These are phyloP conservation scores for Andrena camellia DNA, from an alignment of 2,888 invertebrate species.

Conservation along the genomic window DNA sequence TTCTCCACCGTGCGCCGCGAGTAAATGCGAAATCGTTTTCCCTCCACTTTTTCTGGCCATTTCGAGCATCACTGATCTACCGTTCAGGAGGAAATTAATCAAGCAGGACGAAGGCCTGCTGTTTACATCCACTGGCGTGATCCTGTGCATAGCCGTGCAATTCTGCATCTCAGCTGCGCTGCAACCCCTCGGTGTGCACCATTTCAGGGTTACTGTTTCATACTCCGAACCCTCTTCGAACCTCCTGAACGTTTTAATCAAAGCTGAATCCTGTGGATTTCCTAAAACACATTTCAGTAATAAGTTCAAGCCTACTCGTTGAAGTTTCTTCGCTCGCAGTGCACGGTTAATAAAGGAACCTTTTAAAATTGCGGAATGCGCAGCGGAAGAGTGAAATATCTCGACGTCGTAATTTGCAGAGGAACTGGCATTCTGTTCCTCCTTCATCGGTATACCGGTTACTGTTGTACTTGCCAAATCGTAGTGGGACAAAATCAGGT, in stretches of 20 bases:
- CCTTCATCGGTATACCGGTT: conserved; percentile 99
- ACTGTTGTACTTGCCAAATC: conserved; percentile 98
- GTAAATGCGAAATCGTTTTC: conserved; percentile 95
- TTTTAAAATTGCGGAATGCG: conserved; percentile 93
- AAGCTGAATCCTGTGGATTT: conserved; percentile 88
- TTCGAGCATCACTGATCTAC: conserved; percentile 96
- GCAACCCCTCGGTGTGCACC: conserved; percentile 98
- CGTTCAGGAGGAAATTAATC: conserved; percentile 98
- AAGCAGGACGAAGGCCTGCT: conserved; percentile 98
- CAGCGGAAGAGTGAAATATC: conserved; percentile 95
- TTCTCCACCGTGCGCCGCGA: conserved; percentile 98
- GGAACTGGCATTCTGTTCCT: conserved; percentile 98
- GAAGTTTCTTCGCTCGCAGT: not conserved
- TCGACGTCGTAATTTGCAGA: conserved; percentile 99
- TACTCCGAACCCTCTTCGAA: conserved; percentile 90
- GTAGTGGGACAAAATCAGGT: conserved; percentile 94
- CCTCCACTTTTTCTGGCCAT: conserved; percentile 94
- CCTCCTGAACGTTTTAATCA: conserved; percentile 88
- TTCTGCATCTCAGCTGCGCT: conserved; percentile 93
- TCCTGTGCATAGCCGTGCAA: conserved; percentile 94
- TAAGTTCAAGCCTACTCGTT: not conserved
- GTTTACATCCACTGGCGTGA: conserved; percentile 98
- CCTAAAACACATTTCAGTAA: conserved; percentile 71
- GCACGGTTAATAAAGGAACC: conserved; percentile 73
- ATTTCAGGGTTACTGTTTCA: conserved; percentile 95